A percentile compares a stretch with the other conserved stretches of the same genome.
Conservation (phyloP, 2,113 vertebrate genomes). For the Calyptommatus sinebrachiatus region DNA sequence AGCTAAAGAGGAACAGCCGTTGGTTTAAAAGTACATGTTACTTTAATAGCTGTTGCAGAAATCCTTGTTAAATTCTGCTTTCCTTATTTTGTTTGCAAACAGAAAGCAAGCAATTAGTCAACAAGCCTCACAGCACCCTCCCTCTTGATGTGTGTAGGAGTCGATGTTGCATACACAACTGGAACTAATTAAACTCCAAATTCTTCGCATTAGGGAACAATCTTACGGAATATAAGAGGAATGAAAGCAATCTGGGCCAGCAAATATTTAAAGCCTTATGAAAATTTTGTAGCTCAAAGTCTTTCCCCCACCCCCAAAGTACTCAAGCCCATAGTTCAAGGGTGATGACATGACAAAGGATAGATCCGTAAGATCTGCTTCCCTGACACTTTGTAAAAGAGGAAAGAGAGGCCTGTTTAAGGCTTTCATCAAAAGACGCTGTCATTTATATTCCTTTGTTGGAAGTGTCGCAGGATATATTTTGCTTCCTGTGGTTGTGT, state of each 20-base stretch:
- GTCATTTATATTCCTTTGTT: not conserved
- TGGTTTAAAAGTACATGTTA: constrained; percentile 46
- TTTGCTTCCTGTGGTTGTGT: not conserved
- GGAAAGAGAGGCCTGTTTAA: not conserved
- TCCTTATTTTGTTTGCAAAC: constrained; percentile 65
- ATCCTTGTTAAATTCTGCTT: constrained; percentile 61
- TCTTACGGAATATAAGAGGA: constrained; percentile 41
- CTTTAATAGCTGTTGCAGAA: constrained; percentile 55
- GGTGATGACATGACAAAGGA: not conserved
- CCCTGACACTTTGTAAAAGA: not conserved
- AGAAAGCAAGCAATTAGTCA: constrained; percentile 68
- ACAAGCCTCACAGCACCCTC: constrained; percentile 57
- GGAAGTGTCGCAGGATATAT: not conserved
- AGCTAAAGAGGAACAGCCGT: constrained; percentile 40
- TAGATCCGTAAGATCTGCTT: not conserved
- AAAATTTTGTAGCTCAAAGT: constrained; percentile 10
- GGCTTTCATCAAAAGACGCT: not conserved
- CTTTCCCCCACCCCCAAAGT: not conserved
- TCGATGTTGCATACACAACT: constrained; percentile 56
- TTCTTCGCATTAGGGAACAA: constrained; percentile 53
- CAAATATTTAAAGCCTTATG: constrained; percentile 10
- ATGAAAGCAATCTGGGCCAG: constrained; percentile 28
- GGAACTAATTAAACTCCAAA: constrained; percentile 59
- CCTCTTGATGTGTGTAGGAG: constrained; percentile 50
- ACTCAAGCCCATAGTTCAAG: not conserved